Evolutionary conservation across 2,113 vertebrate genomes (phyloP).

Genomic region (Melanotaenia duboulayi): DNA sequence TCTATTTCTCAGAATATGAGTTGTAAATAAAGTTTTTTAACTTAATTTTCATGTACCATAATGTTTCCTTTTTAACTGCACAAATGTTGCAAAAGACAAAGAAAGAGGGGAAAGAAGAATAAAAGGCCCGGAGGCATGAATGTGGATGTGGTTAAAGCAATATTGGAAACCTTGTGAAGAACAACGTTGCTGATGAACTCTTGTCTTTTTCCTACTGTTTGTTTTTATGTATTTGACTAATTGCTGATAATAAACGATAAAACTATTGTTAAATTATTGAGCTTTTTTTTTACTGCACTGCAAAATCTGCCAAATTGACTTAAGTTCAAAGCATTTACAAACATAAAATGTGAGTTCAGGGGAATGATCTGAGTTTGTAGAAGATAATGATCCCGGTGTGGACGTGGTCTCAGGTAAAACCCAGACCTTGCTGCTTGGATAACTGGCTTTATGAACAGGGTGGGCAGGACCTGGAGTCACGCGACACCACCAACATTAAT

Average conservation of each 20-base stretch:
- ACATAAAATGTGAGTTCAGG: too few species aligned
- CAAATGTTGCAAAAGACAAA: slow-evolving; percentile 82
- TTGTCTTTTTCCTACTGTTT: slow-evolving; percentile 86
- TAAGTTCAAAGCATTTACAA: too few species aligned
- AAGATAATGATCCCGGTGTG: too few species aligned
- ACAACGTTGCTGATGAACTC: slow-evolving; percentile 56
- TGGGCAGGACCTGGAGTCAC: too few species aligned
- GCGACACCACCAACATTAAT: too few species aligned
- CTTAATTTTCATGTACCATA: slow-evolving; percentile 89
- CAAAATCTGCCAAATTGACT: too few species aligned
- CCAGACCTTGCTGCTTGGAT: too few species aligned
- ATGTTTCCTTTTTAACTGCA: slow-evolving; percentile 87
- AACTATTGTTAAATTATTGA: slow-evolving; percentile 58
- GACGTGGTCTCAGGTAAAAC: too few species aligned
- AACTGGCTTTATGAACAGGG: too few species aligned
- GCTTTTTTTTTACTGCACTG: too few species aligned
- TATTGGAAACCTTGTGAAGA: slow-evolving; percentile 76
- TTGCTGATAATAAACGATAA: slow-evolving; percentile 90
- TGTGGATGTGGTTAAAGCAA: slow-evolving; percentile 74
- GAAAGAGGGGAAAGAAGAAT: neutral
- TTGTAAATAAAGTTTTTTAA: slow-evolving; percentile 89
- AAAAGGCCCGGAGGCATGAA: slow-evolving; percentile 44
- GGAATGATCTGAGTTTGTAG: too few species aligned
- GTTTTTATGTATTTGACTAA: slow-evolving; percentile 94
- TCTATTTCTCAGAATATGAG: slow-evolving; percentile 83